Evolutionary conservation across 2,113 vertebrate species (phyloP).

Genomic region (Amblyopsis rosae): DNA sequence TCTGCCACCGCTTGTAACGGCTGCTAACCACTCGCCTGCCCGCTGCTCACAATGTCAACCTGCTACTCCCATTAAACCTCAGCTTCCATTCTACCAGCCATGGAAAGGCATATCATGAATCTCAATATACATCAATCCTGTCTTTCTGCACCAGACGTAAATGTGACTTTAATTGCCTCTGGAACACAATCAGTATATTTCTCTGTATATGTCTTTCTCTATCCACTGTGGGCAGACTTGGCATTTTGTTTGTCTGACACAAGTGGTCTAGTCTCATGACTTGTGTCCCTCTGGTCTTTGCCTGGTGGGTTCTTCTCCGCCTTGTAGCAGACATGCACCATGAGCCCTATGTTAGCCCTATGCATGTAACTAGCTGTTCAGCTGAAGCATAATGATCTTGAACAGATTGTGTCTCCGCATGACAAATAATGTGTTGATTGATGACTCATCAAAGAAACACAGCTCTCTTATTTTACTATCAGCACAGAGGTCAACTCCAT

Average conservation of each 20-base stretch:
- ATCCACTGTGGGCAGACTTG: constrained; percentile 56
- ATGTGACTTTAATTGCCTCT: constrained; percentile 73
- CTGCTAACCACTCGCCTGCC: constrained; percentile 57
- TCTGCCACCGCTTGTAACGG: constrained; percentile 51
- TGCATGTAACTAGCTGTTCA: constrained; percentile 43
- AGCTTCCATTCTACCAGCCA: constrained; percentile 8
- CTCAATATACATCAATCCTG: constrained; percentile 58
- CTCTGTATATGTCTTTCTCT: constrained; percentile 57
- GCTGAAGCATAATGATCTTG: constrained; percentile 51
- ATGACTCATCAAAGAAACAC: constrained; percentile 58
- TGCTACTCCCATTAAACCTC: constrained; percentile 30
- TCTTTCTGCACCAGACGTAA: constrained; percentile 52
- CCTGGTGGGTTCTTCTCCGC: constrained; percentile 19
- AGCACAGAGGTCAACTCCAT: constrained; percentile 33
- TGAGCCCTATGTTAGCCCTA: constrained; percentile 14
- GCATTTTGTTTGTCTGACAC: constrained; percentile 10
- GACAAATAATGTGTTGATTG: constrained; percentile 48
- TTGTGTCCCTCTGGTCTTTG: neutral
- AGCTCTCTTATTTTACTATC: constrained; percentile 42
- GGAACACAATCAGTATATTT: constrained; percentile 47
- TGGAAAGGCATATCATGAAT: constrained; percentile 14
- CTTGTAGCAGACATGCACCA: constrained; percentile 10
- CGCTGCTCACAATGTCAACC: constrained; percentile 58
- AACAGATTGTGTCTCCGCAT: constrained; percentile 31
- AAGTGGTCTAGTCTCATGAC: constrained; percentile 17